Conservation (phyloP, 2,113 vertebrate genomes). For the Otis tarda region DNA sequence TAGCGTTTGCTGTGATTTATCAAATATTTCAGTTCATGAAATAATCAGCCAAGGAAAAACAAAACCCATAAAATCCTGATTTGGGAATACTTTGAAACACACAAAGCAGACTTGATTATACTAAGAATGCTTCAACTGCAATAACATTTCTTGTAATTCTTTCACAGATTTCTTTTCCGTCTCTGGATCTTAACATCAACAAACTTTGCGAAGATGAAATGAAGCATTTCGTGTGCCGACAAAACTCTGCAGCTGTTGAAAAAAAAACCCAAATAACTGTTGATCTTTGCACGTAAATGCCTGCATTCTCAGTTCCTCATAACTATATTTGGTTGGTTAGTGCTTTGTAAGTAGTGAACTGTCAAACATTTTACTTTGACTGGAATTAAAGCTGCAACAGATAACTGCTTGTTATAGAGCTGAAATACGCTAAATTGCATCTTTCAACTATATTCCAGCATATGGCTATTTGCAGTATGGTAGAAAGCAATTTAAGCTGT, state of each 20-base stretch:
- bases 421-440: not conserved
- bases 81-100: not conserved
- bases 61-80: not conserved
- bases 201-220: slow-evolving; percentile 40
- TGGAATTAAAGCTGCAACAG: slow-evolving; percentile 9
- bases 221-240: slow-evolving; percentile 21
- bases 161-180: slow-evolving; percentile 34
- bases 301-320: not conserved
- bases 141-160: slow-evolving; percentile 28
- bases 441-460: slow-evolving; percentile 12
- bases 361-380: not conserved
- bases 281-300: slow-evolving; percentile 32
- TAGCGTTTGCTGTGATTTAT: not conserved
- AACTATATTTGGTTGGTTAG: not conserved
- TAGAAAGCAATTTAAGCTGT: slow-evolving; percentile 43
- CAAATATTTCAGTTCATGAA: not conserved
- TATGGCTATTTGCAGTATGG: not conserved
- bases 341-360: not conserved
- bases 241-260: slow-evolving; percentile 37
- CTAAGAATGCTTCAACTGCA: slow-evolving; percentile 6
- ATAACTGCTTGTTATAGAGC: slow-evolving; percentile 6
- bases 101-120: slow-evolving; percentile 4
- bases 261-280: slow-evolving; percentile 29
- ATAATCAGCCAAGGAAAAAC: not conserved
- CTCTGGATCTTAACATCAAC: slow-evolving; percentile 39